Percentiles rank a stretch among this genome's conserved stretches.
These are phyloP conservation scores for Emesis furor DNA, from an alignment of 2,888 invertebrate species.

Conservation along the genomic window DNA sequence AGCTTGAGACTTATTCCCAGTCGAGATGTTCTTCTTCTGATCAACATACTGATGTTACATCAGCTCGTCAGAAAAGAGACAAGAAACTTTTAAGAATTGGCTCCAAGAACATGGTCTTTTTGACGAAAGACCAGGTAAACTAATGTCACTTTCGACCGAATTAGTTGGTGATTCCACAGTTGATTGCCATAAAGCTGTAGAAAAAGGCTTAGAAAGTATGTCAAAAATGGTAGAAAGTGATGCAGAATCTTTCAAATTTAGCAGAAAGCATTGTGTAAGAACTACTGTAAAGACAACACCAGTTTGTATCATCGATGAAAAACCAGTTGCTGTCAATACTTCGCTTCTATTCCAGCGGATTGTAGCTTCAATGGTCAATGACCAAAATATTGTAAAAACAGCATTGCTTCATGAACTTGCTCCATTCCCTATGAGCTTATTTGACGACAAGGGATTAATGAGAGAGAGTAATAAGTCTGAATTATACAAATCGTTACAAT, in stretches of 20 bases:
- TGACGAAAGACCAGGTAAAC: neutral
- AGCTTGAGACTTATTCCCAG: neutral
- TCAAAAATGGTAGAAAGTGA: neutral
- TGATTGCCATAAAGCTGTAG: neutral
- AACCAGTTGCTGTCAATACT: neutral
- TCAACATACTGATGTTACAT: neutral
- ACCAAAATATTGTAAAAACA: neutral
- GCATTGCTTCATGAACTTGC: slow-evolving; percentile 1
- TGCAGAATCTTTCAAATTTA: neutral
- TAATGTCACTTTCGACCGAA: neutral
- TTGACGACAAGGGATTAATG: neutral
- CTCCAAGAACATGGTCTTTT: neutral
- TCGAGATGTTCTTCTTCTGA: neutral
- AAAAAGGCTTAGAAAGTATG: neutral
- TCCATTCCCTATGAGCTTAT: neutral
- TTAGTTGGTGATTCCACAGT: neutral
- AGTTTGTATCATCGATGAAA: neutral
- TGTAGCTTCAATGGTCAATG: neutral
- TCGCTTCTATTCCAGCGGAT: neutral
- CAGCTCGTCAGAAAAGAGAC: neutral
- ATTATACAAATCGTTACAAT: neutral
- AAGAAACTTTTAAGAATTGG: neutral
- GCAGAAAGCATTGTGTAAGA: neutral
- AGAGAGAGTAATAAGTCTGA: neutral
- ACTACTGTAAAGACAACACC: too few relatives aligned